These are phyloP conservation scores for Nycticebus coucang DNA, from an alignment of 2,113 vertebrate genomes.

Conservation along the genomic window DNA sequence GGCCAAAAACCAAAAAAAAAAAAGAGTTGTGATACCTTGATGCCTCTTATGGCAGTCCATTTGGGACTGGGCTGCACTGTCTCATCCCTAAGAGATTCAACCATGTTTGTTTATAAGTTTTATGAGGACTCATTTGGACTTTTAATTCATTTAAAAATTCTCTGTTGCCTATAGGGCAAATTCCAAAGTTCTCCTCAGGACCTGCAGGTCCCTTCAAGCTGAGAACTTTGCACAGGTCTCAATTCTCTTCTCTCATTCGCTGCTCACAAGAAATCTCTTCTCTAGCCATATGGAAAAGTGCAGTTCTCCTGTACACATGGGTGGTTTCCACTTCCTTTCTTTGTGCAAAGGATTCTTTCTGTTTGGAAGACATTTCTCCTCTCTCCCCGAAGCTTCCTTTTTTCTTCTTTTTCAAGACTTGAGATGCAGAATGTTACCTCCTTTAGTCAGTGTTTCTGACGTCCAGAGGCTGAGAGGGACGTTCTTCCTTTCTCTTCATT, in stretches of 20 bases:
- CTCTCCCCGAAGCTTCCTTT: neutral
- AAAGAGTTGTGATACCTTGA: neutral
- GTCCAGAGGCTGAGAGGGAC: neutral
- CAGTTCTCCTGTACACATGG: neutral
- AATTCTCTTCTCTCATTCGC: neutral
- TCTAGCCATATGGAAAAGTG: neutral
- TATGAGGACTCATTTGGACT: neutral
- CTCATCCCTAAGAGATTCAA: neutral
- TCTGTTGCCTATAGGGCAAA: neutral
- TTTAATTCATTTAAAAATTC: neutral
- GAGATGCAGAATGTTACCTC: neutral
- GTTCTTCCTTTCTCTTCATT: neutral
- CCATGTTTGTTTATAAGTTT: slow-evolving; percentile 1
- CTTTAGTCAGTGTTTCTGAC: neutral
- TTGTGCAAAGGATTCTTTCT: neutral
- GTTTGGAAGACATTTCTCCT: neutral
- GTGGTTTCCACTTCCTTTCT: neutral
- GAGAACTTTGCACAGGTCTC: neutral
- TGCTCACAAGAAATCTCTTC: neutral
- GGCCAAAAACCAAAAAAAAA: no score
- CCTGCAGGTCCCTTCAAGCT: neutral
- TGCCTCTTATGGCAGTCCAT: neutral
- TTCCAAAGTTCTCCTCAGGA: neutral
- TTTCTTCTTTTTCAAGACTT: neutral
- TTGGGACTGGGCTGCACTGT: neutral